Evolutionary conservation across 2,113 vertebrate genomes (phyloP).

Genomic region (Alaudala cheleensis): DNA sequence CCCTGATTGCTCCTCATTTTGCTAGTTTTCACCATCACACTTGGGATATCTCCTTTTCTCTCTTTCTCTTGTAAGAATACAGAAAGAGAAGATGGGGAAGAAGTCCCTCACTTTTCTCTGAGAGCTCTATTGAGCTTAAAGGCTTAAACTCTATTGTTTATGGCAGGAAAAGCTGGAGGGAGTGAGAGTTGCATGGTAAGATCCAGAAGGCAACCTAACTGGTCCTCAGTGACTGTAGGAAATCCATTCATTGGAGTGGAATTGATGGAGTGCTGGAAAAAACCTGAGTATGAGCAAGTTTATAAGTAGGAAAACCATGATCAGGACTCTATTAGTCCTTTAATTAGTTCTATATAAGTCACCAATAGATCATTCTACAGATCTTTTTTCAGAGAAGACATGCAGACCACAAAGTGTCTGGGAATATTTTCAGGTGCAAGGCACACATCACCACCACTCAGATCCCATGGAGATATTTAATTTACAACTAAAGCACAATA

Average conservation of each 20-base stretch:
- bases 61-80: not conserved
- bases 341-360: not conserved
- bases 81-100: not conserved
- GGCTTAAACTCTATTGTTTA: not conserved
- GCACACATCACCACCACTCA: not conserved
- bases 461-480: not conserved
- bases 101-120: not conserved
- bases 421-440: not conserved
- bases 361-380: not conserved
- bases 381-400: not conserved
- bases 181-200: not conserved
- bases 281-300: not conserved
- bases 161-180: not conserved
- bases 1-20: not conserved
- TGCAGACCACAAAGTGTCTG: accelerated
- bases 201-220: not conserved
- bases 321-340: not conserved
- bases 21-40: not conserved
- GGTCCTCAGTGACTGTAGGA: not conserved
- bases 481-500: not conserved
- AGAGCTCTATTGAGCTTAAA: not conserved
- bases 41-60: not conserved
- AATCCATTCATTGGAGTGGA: not conserved
- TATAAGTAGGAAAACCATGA: not conserved
- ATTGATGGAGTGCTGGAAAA: not conserved